A percentile compares a stretch with the other conserved stretches of the same genome.
These are phyloP conservation scores for Colaptes auratus DNA, from an alignment of 2,113 vertebrate genomes.

Conservation along the genomic window DNA sequence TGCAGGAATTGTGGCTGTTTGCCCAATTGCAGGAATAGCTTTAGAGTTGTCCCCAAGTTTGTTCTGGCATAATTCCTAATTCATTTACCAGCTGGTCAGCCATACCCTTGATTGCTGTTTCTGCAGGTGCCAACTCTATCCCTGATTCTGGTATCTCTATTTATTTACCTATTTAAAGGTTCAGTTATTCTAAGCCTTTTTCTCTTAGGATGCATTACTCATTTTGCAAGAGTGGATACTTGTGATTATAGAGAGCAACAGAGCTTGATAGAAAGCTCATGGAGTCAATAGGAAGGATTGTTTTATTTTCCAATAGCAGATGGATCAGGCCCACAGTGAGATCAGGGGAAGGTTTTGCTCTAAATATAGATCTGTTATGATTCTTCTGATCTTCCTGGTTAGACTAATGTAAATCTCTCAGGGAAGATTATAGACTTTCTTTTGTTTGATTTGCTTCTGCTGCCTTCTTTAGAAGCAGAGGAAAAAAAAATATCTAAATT, in stretches of 20 bases:
- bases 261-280: not conserved
- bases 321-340: not conserved
- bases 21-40: not conserved
- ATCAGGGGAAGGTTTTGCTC: not conserved
- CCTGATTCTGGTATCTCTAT: constrained; percentile 31
- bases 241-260: not conserved
- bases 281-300: not conserved
- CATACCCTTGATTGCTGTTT: not conserved
- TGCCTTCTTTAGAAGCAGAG: not conserved
- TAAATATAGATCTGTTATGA: not conserved
- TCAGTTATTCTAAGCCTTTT: constrained; percentile 26
- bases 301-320: not conserved
- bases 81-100: constrained; percentile 57
- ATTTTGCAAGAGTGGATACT: constrained; percentile 14
- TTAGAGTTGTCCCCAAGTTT: constrained; percentile 41
- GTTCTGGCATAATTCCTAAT: constrained; percentile 45
- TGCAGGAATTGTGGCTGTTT: constrained; percentile 10
- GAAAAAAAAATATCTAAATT: not conserved
- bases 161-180: constrained; percentile 35
- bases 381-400: not conserved
- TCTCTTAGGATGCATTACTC: not conserved
- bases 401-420: not conserved
- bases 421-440: not conserved
- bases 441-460: constrained; percentile 26
- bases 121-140: constrained; percentile 21